Evolutionary conservation across 2,888 invertebrate genomes (phyloP), one percentile per base, ranked within the genome.

Genomic region (Pharmacophagus antenor): DNA sequence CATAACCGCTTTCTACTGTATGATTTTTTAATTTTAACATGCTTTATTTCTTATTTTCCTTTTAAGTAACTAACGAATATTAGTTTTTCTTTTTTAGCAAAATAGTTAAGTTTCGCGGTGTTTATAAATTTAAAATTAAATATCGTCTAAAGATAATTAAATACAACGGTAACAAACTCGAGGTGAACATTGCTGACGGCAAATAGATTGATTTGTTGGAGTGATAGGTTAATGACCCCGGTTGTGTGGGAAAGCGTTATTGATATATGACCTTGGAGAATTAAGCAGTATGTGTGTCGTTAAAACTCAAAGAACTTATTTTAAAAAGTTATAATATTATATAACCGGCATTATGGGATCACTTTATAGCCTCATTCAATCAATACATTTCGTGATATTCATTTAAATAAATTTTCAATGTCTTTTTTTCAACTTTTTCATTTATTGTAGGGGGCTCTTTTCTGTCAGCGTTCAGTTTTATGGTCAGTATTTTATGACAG

Each of bases 401-500:
- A 37, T 37, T 37, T 37, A 37, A 6, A 3, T 37, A n/a, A n/a
- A 37, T 15, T 8, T 2, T 15, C 15, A 5, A 15, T 8, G 37
- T 37, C 5, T n/a, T 37, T 37, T 37, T 31, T 37, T 37, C 5
- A 2, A 15, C 37, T 0, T 37, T 27, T 2, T n/a, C 15, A 37
- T 1, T 42, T 42, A 18, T 2, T 18, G 17, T 18, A 44, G 10
- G 42, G 42, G 18, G 6, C 8, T 18, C 8, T 44, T 18, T 44
- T 44, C 8, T 44, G 10, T 2, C 8, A 44, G 7, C 8, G 21
- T 48, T 12, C 17, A 22, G 15, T 55, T 47, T 44, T 7, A 18
- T 48, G 21, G 17, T 25, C 23, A 17, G 1, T 21, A 56, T 56
- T 56, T 41, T 49, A 22, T 44, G 12, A 51, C 12, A 50, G 12